phyloP scores from a whole-genome alignment of 2,888 invertebrate genomes.

The Ophioninae sp. region DNA sequence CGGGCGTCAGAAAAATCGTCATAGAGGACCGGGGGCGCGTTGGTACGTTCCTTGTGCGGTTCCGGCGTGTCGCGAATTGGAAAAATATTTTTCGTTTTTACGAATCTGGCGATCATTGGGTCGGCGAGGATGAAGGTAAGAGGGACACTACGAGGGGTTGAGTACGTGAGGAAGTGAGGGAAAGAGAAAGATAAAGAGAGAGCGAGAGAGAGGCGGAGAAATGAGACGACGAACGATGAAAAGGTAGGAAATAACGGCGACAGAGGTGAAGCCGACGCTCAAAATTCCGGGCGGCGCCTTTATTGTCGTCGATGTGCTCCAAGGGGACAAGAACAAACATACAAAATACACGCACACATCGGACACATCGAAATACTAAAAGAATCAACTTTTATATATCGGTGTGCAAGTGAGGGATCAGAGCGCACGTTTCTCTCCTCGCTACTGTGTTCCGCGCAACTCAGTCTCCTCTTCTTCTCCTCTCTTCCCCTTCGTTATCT shows the following conservation, averaged over 20 bases:
- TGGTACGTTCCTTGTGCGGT: neutral
- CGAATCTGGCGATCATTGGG: conserved; percentile 44
- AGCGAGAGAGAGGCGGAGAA: conserved; percentile 53
- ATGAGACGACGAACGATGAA: conserved; percentile 60
- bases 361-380: conserved; percentile 6
- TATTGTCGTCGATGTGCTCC: conserved; percentile 69
- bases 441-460: conserved; percentile 48
- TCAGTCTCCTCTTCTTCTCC: conserved; percentile 34
- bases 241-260: conserved; percentile 60
- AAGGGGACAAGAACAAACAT: conserved; percentile 46
- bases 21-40: conserved; percentile 6
- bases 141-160: conserved; percentile 42
- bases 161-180: conserved; percentile 52
- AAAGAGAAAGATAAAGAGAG: conserved; percentile 20
- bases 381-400: conserved; percentile 42
- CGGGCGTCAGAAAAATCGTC: conserved; percentile 48
- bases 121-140: conserved; percentile 42
- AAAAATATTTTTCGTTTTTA: conserved; percentile 77
- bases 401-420: conserved; percentile 39
- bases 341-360: conserved; percentile 21
- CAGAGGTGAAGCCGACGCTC: conserved; percentile 77
- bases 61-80: conserved; percentile 30
- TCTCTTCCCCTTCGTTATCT: conserved; percentile 42
- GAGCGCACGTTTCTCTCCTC: conserved; percentile 41
- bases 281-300: conserved; percentile 80